Base-by-base conservation (phyloP, 2,113 vertebrate genomes). In the Geococcyx californianus region DNA sequence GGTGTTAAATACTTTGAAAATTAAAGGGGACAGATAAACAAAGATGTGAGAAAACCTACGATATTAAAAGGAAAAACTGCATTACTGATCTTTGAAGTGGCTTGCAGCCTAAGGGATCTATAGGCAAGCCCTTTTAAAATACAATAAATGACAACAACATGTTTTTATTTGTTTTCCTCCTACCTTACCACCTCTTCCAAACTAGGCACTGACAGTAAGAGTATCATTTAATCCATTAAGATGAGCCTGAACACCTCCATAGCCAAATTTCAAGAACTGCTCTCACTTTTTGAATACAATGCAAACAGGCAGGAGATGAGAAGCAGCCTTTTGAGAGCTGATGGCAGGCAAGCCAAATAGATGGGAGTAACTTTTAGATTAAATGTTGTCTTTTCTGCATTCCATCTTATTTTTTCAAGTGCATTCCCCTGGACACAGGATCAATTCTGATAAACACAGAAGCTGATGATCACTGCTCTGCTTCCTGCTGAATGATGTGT, bases 281-380 rank as follows among this genome's bases (percentile, higher is more conserved):
- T 72, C 29, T 87, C n/a, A 6, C 5, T 1, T 17, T 33, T 6
- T 42, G 62, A 77, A 59, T 31, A 94, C 95, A 93, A 63, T n/a
- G 66, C 76, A 95, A 95, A 94, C 42, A 77, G 42, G 49, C 90
- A 92, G 56, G 70, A 84, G 87, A 86, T 28, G 38, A 78, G 70
- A 74, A 86, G 44, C n/a, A 80, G 87, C 55, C 13, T 87, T 73
- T 40, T n/a, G 63, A 68, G 55, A 89, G 59, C 56, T 36, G 73
- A 94, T 3, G 89, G 51, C 29, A 92, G 36, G 26, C 12, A 79
- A 76, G 76, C 20, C 54, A 91, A 80, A 79, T 29, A 59, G 68
- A 70, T 15, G 52, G 52, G 84, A 58, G 29, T 16, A 63, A 87
- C 60, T 83, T 94, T 29, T 44, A 94, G 73, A 82, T 52, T 75